These are phyloP conservation scores for Novumbra hubbsi DNA, from an alignment of 2,797 vertebrate genomes.

Conservation along the genomic window DNA sequence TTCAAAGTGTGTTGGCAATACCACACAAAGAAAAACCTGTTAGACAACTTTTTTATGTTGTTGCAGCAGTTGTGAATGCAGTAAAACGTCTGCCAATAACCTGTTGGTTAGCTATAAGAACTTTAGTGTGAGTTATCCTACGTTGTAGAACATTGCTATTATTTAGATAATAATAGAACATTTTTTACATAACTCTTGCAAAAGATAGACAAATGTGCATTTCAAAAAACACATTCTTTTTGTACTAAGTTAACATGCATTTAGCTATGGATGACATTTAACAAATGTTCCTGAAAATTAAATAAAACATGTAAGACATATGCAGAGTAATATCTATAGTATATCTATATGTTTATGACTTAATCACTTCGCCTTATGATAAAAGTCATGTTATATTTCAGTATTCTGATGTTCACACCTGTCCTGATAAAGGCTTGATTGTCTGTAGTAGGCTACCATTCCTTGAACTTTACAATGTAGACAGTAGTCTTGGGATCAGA, in stretches of 20 bases:
- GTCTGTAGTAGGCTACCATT: not conserved
- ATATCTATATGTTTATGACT: not conserved
- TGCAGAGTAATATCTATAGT: not conserved
- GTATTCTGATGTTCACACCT: not conserved
- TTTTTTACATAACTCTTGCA: no score
- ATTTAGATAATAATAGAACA: not conserved
- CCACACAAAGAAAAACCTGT: conserved; percentile 53
- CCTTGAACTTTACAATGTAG: not conserved
- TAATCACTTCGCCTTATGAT: not conserved
- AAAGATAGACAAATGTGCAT: no score
- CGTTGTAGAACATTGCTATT: not conserved
- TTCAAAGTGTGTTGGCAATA: not conserved
- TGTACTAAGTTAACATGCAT: no score
- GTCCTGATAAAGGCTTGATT: not conserved
- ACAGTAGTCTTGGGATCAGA: not conserved
- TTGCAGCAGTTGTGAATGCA: conserved; percentile 19
- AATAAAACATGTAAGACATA: not conserved
- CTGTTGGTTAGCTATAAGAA: not conserved
- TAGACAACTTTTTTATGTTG: conserved; percentile 32
- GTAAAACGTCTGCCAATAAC: not conserved
- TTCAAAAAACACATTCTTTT: no score
- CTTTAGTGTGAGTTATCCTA: not conserved
- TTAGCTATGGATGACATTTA: not conserved
- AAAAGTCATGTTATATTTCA: not conserved
- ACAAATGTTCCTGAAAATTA: not conserved